Conservation (phyloP, 2,888 invertebrate species). For the Odontocolon sp. region DNA sequence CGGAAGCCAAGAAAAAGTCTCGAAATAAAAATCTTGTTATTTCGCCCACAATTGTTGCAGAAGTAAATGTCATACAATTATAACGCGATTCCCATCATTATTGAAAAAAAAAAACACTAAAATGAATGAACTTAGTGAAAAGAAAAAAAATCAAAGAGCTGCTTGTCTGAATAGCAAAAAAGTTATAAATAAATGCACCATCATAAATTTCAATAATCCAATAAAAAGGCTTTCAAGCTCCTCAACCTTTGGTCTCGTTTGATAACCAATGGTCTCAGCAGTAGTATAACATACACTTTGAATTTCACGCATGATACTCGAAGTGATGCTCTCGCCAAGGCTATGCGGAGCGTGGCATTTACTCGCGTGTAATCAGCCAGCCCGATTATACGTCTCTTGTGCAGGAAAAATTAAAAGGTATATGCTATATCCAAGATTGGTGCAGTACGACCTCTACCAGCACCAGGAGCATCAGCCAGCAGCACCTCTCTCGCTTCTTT, state of each 20-base stretch:
- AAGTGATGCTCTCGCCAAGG: conserved; percentile 21
- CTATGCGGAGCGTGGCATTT: conserved; percentile 45
- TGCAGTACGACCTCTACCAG: conserved; percentile 5
- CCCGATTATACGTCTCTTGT: conserved; percentile 65
- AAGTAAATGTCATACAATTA: too few species aligned
- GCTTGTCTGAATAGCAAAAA: too few species aligned
- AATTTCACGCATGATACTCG: conserved; percentile 36
- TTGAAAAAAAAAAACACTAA: too few species aligned
- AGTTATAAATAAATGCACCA: too few species aligned
- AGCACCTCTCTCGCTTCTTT: conserved; percentile 65
- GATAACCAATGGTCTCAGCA: background rate
- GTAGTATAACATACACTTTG: conserved; percentile 16
- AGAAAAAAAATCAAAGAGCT: too few species aligned
- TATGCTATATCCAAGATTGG: conserved; percentile 36
- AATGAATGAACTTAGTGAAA: too few species aligned
- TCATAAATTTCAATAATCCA: too few species aligned
- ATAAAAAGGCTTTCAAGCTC: too few species aligned
- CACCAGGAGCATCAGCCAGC: conserved; percentile 19
- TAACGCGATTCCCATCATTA: too few species aligned
- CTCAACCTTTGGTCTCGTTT: too few species aligned
- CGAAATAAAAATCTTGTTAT: background rate
- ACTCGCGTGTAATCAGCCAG: conserved; percentile 70
- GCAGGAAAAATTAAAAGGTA: conserved; percentile 13
- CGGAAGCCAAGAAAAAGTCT: conserved; percentile 27
- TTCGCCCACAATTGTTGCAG: too few species aligned